These are phyloP conservation scores for Nothobranchius kuhntae DNA, from an alignment of 2,113 vertebrate genomes.

Conservation along the genomic window DNA sequence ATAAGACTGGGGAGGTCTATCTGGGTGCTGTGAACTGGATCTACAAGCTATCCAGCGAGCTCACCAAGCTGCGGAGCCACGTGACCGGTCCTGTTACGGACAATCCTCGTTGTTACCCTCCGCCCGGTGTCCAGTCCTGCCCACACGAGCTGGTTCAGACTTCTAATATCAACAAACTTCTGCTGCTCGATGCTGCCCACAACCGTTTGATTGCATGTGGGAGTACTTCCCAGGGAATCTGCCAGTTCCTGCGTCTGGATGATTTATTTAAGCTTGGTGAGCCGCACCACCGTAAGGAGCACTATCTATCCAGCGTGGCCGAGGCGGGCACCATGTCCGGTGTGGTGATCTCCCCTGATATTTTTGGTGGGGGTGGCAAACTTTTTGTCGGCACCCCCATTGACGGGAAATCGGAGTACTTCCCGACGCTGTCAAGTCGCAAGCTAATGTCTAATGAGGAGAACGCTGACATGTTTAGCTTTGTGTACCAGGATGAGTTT, in stretches of 20 bases:
- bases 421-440: constrained; percentile 94
- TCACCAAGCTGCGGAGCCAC: constrained; percentile 88
- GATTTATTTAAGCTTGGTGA: constrained; percentile 97
- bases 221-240: constrained; percentile 95
- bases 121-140: constrained; percentile 94
- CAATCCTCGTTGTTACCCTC: constrained; percentile 96
- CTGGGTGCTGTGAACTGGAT: constrained; percentile 95
- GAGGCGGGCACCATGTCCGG: constrained; percentile 95
- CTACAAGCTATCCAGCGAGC: constrained; percentile 93
- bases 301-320: constrained; percentile 94
- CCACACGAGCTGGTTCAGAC: constrained; percentile 89
- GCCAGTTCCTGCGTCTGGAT: constrained; percentile 94
- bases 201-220: constrained; percentile 95
- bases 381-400: constrained; percentile 96
- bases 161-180: constrained; percentile 93
- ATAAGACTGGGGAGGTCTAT: constrained; percentile 92
- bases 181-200: constrained; percentile 92
- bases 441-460: constrained; percentile 95
- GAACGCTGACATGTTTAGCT: constrained; percentile 97
- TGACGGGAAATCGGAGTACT: constrained; percentile 95
- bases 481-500: constrained; percentile 98
- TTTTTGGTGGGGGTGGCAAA: constrained; percentile 84
- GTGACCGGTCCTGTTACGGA: constrained; percentile 94
- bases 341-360: constrained; percentile 87
- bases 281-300: constrained; percentile 97